Conservation (phyloP, 2,888 invertebrate genomes). For the Phlogophora meticulosa region DNA sequence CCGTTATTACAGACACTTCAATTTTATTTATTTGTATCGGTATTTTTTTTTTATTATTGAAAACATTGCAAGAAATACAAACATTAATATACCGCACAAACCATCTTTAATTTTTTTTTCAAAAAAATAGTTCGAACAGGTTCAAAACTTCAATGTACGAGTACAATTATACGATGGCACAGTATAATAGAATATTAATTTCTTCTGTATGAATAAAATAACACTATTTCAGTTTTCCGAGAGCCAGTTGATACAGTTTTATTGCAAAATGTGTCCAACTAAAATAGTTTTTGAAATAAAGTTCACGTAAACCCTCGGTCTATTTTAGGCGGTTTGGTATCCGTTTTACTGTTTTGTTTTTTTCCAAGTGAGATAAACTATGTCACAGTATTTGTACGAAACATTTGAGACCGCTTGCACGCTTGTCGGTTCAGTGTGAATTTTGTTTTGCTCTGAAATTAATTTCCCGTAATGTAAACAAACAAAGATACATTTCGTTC, state of each 20-base stretch:
- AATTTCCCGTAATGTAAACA: slow-evolving; percentile 3
- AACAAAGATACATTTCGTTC: slow-evolving; percentile 15
- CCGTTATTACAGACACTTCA: too few relatives aligned
- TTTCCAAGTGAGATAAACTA: not conserved
- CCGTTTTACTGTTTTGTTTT: slow-evolving; percentile 25
- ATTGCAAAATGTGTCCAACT: slow-evolving; percentile 15
- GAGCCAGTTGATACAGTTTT: slow-evolving; percentile 21
- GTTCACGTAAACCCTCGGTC: slow-evolving; percentile 4
- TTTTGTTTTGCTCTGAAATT: slow-evolving; percentile 15
- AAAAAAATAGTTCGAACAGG: too few relatives aligned
- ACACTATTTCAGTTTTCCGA: slow-evolving; percentile 4
- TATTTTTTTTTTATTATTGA: too few relatives aligned
- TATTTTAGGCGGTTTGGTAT: slow-evolving; percentile 34
- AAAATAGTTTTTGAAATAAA: slow-evolving; percentile 35
- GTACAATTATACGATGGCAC: too few relatives aligned
- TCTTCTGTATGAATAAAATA: not conserved
- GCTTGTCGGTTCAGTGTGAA: not conserved
- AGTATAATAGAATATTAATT: slow-evolving; percentile 8
- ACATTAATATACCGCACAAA: too few relatives aligned
- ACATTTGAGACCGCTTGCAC: slow-evolving; percentile 4
- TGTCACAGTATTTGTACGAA: not conserved
- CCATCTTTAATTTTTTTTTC: too few relatives aligned
- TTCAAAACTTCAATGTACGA: too few relatives aligned
- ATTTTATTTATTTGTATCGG: too few relatives aligned
- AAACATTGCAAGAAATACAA: too few relatives aligned